Base-by-base conservation (phyloP, 1,140 invertebrate genomes). In the Drosophila aff. region DNA sequence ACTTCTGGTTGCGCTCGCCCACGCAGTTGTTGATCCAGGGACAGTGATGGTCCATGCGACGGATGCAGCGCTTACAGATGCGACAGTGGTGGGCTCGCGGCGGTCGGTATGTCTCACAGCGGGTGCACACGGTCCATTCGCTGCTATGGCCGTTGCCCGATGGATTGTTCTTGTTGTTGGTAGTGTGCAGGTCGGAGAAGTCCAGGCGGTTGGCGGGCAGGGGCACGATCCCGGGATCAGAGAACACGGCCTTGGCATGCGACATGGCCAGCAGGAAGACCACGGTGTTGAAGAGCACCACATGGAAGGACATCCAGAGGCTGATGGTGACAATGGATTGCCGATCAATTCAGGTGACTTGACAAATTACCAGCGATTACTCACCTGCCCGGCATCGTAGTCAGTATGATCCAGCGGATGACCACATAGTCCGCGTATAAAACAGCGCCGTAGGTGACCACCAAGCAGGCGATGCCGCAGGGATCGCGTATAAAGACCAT, bases 11-110 rank as follows among this genome's bases (percentile, higher is more conserved):
- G 83, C 96, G 95, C 93, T 98, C 97, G 50, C 98, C 98, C 38
- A 98, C 97, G 93, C 98, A 98, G 93, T 98, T 98, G 92, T 98
- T 98, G 41, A 98, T 97, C 97, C 97, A 97, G 77, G 75, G 94
- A 93, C 92, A 98, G 93, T 98, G 97, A 94, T 98, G 97, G 93
- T 98, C 97, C 97, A 98, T 98, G 87, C 96, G 94, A 49, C 96
- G 94, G 68, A 98, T 96, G 92, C 97, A 98, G 64, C 97, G 94
- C 87, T 97, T 95, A 92, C 97, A 98, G 84, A 98, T 96, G 72
- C 97, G 94, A 93, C 98, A 98, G 92, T 98, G 97, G 93, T 98
- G 97, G 40, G 97, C 97, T 79, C 96, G 93, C 16, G 96, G 96
- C 38, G 97, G 97, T 59, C 97, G 93, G 91, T 97, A 97, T 10